These are phyloP conservation scores for Callocephalon fimbriatum DNA, from an alignment of 2,113 vertebrate genomes.

Conservation along the genomic window DNA sequence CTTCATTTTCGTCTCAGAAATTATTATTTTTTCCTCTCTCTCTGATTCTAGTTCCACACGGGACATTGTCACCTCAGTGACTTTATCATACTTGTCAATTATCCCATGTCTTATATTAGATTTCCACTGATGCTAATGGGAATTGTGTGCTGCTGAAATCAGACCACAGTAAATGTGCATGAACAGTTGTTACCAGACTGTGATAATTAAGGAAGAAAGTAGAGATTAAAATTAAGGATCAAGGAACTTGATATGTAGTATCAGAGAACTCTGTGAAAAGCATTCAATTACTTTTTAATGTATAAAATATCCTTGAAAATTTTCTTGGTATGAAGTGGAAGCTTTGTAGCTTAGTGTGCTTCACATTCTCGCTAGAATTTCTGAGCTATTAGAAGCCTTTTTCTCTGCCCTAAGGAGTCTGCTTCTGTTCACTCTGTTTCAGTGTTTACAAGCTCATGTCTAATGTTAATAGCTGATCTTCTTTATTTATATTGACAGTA, in stretches of 20 bases:
- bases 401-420: background rate
- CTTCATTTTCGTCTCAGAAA: background rate
- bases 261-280: background rate
- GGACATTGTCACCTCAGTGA: background rate
- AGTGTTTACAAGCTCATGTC: background rate
- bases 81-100: background rate
- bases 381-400: background rate
- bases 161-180: background rate
- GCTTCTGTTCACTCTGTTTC: background rate
- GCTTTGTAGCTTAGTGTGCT: background rate
- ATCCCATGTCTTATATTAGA: background rate
- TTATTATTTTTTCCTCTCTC: background rate
- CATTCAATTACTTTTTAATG: background rate
- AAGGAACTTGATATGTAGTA: background rate
- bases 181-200: background rate
- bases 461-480: constrained; percentile 8
- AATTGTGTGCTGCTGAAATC: background rate
- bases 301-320: background rate
- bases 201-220: background rate
- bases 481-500: constrained; percentile 56
- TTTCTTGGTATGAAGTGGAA: background rate
- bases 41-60: background rate
- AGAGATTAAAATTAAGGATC: background rate
- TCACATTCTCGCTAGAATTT: background rate
- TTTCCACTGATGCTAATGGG: background rate